A percentile compares a stretch with the other conserved stretches of the same genome.
Conservation (phyloP, 2,888 invertebrate species). For the Emmelina monodactyla region DNA sequence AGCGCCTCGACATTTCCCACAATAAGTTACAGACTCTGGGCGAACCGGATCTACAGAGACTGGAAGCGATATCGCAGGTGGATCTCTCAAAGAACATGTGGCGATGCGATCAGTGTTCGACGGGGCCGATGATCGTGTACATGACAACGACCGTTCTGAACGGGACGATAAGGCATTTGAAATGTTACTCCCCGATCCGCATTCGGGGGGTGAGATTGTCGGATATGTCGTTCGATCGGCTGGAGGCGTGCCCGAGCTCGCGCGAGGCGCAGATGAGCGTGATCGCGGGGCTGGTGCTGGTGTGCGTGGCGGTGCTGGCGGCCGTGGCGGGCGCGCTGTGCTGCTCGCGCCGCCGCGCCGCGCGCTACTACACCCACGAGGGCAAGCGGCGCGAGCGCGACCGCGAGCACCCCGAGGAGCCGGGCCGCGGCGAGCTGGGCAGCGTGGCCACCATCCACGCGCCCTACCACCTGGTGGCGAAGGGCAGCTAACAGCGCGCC, state of each 20-base stretch:
- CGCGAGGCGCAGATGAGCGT: constrained; percentile 67
- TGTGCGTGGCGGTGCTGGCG: constrained; percentile 45
- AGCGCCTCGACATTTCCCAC: constrained; percentile 75
- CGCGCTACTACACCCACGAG: constrained; percentile 82
- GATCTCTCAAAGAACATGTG: constrained; percentile 71
- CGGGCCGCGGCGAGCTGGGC: constrained; percentile 36
- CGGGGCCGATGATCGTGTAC: constrained; percentile 62
- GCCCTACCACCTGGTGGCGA: constrained; percentile 37
- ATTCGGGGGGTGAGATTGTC: constrained; percentile 50
- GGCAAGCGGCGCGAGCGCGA: constrained; percentile 63
- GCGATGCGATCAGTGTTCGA: constrained; percentile 73
- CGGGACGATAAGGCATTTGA: constrained; percentile 53
- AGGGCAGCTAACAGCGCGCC: constrained; percentile 46
- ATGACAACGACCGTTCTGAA: constrained; percentile 64
- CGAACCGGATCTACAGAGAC: constrained; percentile 61
- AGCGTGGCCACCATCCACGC: constrained; percentile 50
- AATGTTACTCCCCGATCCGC: constrained; percentile 66
- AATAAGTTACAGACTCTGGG: constrained; percentile 73
- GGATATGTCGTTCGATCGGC: constrained; percentile 31
- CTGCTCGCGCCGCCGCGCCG: constrained; percentile 74
- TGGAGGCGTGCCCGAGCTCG: constrained; percentile 52
- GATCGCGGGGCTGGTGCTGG: constrained; percentile 51
- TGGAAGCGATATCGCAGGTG: constrained; percentile 65
- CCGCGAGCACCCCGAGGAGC: constrained; percentile 46
- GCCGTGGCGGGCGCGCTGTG: constrained; percentile 68